Evolutionary conservation across 2,888 invertebrate genomes (phyloP), one percentile per base, ranked within the genome.

Genomic region (Hydraecia micacea): DNA sequence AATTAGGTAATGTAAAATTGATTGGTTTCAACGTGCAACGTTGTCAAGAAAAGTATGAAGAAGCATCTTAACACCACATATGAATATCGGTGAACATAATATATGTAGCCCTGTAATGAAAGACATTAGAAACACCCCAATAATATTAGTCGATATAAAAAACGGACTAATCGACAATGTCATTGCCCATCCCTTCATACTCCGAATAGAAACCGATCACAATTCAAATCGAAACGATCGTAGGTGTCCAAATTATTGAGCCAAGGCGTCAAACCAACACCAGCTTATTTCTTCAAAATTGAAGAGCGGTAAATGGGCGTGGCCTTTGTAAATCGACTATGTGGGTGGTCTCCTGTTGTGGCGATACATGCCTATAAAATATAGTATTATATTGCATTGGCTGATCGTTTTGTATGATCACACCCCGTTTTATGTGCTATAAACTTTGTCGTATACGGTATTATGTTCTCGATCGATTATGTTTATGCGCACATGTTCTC

Each of bases 341-440:
- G 91, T 95, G 95, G 95, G 96, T 96, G 96, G 96, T 94, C 96
- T 86, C 84, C 88, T 79, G 90, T 91, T 91, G 91, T 86, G 86
- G 88, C 88, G 86, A 87, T 90, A 93, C 87, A 91, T 91, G 91
- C 87, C 92, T 92, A 94, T 94, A 94, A 94, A 93, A 93, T 93
- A 93, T 93, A 90, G 90, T 93, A 93, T 92, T 92, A 92, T 92
- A 92, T 93, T 91, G 91, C 91, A 92, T 91, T 89, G 88, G 90
- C 81, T 79, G 86, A 86, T 83, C 88, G 87, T 88, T 87, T 90
- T 89, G 86, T 89, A 83, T 88, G 94, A 93, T 94, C 94, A 94
- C 94, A 94, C 94, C 94, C 93, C 91, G 87, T 93, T 86, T 94
- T 93, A 94, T 94, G 91, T 92, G 92, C 92, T 88, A 91, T 94